Evolutionary conservation across 2,113 vertebrate species (phyloP).

Genomic region (Leptocoma aspasia): DNA sequence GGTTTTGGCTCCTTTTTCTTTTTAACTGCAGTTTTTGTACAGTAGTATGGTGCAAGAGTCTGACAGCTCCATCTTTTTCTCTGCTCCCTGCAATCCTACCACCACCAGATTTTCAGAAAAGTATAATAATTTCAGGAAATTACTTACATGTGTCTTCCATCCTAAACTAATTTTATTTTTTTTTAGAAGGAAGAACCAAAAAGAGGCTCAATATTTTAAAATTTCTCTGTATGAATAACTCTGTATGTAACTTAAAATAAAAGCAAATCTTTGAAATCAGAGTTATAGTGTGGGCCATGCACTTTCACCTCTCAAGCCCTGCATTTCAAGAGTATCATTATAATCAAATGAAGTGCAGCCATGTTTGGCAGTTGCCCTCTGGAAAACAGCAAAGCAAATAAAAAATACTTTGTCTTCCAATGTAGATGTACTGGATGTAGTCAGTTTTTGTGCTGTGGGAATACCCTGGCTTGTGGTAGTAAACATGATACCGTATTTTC

Average conservation of each 20-base stretch:
- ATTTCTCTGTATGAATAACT: conserved; percentile 80
- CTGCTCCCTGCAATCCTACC: conserved; percentile 33
- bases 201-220: conserved; percentile 79
- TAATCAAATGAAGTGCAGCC: not conserved
- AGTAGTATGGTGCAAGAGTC: conserved; percentile 10
- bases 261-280: conserved; percentile 59
- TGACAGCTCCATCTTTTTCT: not conserved
- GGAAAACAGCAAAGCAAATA: not conserved
- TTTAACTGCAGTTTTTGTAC: conserved; percentile 69
- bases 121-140: conserved; percentile 67
- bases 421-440: not conserved
- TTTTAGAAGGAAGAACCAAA: conserved; percentile 40
- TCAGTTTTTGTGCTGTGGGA: not conserved
- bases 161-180: not conserved
- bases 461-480: not conserved
- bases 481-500: not conserved
- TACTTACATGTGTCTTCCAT: not conserved
- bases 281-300: not conserved
- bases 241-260: conserved; percentile 85
- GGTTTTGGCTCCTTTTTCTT: not conserved
- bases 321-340: not conserved
- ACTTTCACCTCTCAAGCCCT: not conserved
- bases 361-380: not conserved
- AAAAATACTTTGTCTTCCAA: not conserved
- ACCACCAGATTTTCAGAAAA: conserved; percentile 10